phyloP scores from a whole-genome alignment of 2,888 invertebrate species.

The Drosophila meridionalis region DNA sequence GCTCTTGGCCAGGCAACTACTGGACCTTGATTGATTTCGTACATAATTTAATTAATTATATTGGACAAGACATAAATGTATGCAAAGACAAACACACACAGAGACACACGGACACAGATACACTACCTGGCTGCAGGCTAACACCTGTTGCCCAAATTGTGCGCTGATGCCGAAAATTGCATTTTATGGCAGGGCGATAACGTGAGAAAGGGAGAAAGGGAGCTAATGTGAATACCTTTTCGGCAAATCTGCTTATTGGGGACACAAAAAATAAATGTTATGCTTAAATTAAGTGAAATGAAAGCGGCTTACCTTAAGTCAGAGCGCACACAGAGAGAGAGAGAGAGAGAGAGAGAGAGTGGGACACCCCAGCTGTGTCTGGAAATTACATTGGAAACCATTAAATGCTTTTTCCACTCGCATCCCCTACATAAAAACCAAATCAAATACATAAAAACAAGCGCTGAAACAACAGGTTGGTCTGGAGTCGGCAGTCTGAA shows the following conservation, averaged over 20 bases:
- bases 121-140: neutral
- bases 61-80: neutral
- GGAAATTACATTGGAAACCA: constrained; percentile 56
- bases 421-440: constrained; percentile 25
- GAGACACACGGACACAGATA: neutral
- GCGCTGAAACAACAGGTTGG: constrained; percentile 61
- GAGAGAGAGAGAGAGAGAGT: neutral
- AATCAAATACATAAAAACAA: constrained; percentile 48
- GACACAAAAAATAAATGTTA: constrained; percentile 23
- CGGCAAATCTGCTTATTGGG: constrained; percentile 41
- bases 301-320: constrained; percentile 68
- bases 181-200: constrained; percentile 36
- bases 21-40: constrained; percentile 27
- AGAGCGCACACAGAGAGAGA: neutral
- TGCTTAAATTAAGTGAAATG: constrained; percentile 65
- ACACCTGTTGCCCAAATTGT: constrained; percentile 43
- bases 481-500: neutral
- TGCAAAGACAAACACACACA: neutral
- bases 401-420: constrained; percentile 40
- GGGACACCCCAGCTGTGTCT: constrained; percentile 5
- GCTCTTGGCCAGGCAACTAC: constrained; percentile 2
- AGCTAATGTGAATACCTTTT: constrained; percentile 35
- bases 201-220: constrained; percentile 21
- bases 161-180: constrained; percentile 46
- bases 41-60: constrained; percentile 21